Conservation (phyloP, 2,888 invertebrate species). For the Agriopis marginaria region DNA sequence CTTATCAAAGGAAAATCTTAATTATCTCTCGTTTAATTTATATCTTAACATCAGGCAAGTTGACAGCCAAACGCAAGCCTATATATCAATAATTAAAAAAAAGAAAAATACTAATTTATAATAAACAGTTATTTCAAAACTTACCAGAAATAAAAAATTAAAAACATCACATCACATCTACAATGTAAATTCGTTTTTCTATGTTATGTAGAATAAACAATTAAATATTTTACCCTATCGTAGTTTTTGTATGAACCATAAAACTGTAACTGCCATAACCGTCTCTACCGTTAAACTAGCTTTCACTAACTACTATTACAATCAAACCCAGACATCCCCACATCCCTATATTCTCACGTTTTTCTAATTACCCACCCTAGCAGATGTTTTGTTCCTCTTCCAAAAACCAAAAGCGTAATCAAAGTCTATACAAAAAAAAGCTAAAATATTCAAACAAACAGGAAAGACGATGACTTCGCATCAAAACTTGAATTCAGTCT, state of each 20-base stretch:
- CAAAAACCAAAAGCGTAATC: conserved; percentile 71
- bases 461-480: conserved; percentile 80
- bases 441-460: conserved; percentile 75
- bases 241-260: conserved; percentile 8
- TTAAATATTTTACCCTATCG: background rate
- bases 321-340: conserved; percentile 67
- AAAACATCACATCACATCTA: no score
- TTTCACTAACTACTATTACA: conserved; percentile 52
- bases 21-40: no score
- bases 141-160: no score
- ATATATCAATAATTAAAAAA: background rate
- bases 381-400: conserved; percentile 75
- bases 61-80: no score
- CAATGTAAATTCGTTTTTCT: background rate
- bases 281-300: conserved; percentile 44
- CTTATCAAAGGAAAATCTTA: no score
- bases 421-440: conserved; percentile 67
- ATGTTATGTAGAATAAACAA: background rate
- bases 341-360: conserved; percentile 79
- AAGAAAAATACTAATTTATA: no score
- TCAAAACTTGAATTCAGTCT: conserved; percentile 84
- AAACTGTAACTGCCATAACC: conserved; percentile 46
- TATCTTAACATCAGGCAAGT: no score
- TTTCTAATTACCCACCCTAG: conserved; percentile 75
- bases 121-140: background rate